Evolutionary conservation across 2,888 invertebrate species (phyloP).

Genomic region (Carabus problematicus): DNA sequence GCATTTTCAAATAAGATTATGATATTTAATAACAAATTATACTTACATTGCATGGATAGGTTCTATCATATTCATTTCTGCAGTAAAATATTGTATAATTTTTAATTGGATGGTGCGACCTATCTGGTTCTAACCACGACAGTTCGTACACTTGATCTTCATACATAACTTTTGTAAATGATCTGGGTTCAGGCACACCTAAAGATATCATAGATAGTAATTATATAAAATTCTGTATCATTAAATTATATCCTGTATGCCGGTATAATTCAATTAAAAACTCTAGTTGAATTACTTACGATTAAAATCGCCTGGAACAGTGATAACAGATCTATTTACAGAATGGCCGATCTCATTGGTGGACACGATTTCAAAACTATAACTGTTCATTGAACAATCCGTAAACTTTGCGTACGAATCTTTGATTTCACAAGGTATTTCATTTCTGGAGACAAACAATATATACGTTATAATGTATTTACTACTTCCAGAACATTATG

Average conservation of each 20-base stretch:
- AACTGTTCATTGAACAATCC: slow-evolving; percentile 59
- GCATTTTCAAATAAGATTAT: not conserved
- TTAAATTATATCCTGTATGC: not conserved
- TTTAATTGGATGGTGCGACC: slow-evolving; percentile 58
- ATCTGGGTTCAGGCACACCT: slow-evolving; percentile 63
- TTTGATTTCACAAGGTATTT: slow-evolving; percentile 64
- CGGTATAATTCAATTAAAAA: too few species aligned
- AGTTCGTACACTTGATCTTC: slow-evolving; percentile 75
- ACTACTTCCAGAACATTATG: not conserved
- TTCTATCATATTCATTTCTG: slow-evolving; percentile 53
- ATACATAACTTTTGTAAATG: slow-evolving; percentile 76
- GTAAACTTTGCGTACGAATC: slow-evolving; percentile 68
- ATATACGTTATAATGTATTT: slow-evolving; percentile 7
- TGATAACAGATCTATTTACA: slow-evolving; percentile 63
- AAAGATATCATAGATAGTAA: slow-evolving; percentile 40
- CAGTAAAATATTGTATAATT: slow-evolving; percentile 85
- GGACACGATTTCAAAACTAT: slow-evolving; percentile 68
- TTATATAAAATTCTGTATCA: not conserved
- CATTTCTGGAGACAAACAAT: slow-evolving; percentile 42
- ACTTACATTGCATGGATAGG: slow-evolving; percentile 57
- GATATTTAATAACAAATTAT: not conserved
- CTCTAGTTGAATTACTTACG: slow-evolving; percentile 54
- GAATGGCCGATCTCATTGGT: slow-evolving; percentile 69
- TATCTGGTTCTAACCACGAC: slow-evolving; percentile 73
- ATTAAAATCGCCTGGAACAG: slow-evolving; percentile 66